Evolutionary conservation across 1,140 invertebrate species (phyloP).

Genomic region (Cotesia glomerata): DNA sequence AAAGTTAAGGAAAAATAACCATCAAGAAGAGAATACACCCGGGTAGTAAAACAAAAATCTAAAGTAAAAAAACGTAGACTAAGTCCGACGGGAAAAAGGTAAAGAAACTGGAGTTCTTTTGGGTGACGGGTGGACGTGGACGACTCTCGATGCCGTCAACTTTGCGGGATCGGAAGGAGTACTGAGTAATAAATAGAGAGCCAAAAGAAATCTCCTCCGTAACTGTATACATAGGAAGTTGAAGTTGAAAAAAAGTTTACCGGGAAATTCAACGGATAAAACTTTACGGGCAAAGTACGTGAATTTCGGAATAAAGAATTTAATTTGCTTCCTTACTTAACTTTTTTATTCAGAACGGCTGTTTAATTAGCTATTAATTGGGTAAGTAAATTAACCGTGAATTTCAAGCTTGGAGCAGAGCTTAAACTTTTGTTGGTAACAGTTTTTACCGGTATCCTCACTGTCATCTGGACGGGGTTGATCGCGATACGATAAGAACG

Average conservation of each 20-base stretch:
- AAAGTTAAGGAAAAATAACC: conserved; percentile 23
- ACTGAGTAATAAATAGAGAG: background rate
- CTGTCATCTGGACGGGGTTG: background rate
- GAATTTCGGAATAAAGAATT: conserved; percentile 40
- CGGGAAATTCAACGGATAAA: background rate
- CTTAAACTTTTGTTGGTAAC: background rate
- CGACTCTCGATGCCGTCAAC: conserved; percentile 29
- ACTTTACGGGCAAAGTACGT: conserved; percentile 4
- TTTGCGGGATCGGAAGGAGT: conserved; percentile 28
- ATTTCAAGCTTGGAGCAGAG: conserved; percentile 43
- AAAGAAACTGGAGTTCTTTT: background rate
- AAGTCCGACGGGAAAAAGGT: conserved; percentile 6
- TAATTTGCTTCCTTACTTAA: conserved; percentile 48
- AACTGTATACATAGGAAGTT: conserved; percentile 33
- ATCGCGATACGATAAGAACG: conserved; percentile 37
- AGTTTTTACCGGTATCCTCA: conserved; percentile 23
- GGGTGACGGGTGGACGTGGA: conserved; percentile 21
- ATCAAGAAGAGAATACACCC: conserved; percentile 5
- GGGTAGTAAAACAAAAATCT: conserved; percentile 22
- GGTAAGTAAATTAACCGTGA: conserved; percentile 58
- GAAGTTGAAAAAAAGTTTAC: conserved; percentile 6
- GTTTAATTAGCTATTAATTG: conserved; percentile 64
- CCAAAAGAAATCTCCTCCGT: conserved; percentile 30
- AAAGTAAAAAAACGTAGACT: conserved; percentile 8
- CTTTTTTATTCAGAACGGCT: conserved; percentile 40